A percentile compares a stretch with the other conserved stretches of the same genome.
phyloP scores from a whole-genome alignment of 2,888 invertebrate genomes.

The Eremobia ochroleuca region DNA sequence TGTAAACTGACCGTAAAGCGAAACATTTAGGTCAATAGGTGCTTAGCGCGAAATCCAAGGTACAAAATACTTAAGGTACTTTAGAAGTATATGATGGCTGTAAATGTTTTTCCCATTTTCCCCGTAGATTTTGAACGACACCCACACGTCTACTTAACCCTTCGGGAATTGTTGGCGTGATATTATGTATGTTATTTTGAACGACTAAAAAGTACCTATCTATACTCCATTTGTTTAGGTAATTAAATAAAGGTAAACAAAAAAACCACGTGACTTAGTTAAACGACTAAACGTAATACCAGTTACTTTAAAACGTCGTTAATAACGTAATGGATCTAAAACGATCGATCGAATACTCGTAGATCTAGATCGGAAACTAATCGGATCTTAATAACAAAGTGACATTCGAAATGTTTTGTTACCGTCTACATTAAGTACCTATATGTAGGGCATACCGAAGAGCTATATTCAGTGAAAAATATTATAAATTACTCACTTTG shows the following conservation, averaged over 20 bases:
- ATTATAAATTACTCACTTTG: not conserved
- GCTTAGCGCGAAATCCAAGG: slow-evolving; percentile 43
- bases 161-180: too few relatives aligned
- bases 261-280: too few relatives aligned
- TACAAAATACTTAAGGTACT: slow-evolving; percentile 27
- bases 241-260: too few relatives aligned
- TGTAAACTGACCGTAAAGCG: slow-evolving; percentile 47
- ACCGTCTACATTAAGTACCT: not conserved
- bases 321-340: too few relatives aligned
- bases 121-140: not conserved
- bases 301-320: too few relatives aligned
- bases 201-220: too few relatives aligned
- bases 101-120: slow-evolving; percentile 32
- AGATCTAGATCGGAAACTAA: slow-evolving; percentile 19
- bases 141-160: too few relatives aligned
- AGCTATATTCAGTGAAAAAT: not conserved
- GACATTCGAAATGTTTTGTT: slow-evolving; percentile 6
- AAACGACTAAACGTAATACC: too few relatives aligned
- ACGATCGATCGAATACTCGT: too few relatives aligned
- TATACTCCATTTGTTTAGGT: too few relatives aligned
- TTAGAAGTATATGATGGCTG: slow-evolving; percentile 11
- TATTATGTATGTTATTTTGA: not conserved
- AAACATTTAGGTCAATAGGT: slow-evolving; percentile 54
- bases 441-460: not conserved
- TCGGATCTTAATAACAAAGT: slow-evolving; percentile 10